Conservation (phyloP, 2,888 invertebrate genomes). For the Taphrorychus bicolor region DNA sequence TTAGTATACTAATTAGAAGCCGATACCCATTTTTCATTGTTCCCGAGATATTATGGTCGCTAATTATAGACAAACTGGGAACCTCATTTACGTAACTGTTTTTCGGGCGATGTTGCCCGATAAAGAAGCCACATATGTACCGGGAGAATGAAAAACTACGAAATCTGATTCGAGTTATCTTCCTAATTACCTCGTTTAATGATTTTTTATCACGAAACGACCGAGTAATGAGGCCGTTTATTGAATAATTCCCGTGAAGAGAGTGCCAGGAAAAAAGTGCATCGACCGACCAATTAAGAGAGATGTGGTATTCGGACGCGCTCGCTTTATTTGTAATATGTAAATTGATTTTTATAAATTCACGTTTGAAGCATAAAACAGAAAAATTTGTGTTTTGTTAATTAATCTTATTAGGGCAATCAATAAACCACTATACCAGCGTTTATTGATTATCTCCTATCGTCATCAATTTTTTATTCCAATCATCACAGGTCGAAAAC, state of each 20-base stretch:
- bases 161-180: constrained; percentile 13
- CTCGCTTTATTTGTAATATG: background rate
- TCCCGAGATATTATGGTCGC: background rate
- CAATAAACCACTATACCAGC: background rate
- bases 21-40: constrained; percentile 16
- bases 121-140: constrained; percentile 7
- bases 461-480: too few relatives aligned
- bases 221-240: constrained; percentile 13
- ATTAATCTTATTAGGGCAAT: background rate
- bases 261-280: constrained; percentile 4
- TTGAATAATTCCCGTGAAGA: constrained; percentile 13
- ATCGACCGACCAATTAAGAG: constrained; percentile 14
- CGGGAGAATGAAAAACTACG: constrained; percentile 5
- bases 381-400: background rate
- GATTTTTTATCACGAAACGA: constrained; percentile 27
- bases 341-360: background rate
- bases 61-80: constrained; percentile 17
- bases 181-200: constrained; percentile 22
- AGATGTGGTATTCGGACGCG: background rate
- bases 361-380: too few relatives aligned
- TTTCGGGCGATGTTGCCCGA: constrained; percentile 11
- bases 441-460: background rate
- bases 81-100: constrained; percentile 21
- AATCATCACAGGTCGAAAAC: background rate
- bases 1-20: background rate